These are phyloP conservation scores for Rhabdornis inornatus DNA, from an alignment of 2,113 vertebrate species.

Conservation along the genomic window DNA sequence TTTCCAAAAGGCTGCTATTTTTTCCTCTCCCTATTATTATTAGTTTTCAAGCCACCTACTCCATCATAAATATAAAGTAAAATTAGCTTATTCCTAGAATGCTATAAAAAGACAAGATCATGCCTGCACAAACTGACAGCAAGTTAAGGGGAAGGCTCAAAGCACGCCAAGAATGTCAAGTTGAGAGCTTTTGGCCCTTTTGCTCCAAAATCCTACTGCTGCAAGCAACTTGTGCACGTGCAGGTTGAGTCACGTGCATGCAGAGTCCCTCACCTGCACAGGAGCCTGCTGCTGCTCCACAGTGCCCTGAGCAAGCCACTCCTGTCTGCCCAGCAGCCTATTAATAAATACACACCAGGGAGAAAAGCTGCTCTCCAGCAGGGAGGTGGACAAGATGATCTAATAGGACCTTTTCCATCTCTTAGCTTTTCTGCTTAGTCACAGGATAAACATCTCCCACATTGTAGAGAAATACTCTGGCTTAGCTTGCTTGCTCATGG, in stretches of 20 bases:
- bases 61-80: not conserved
- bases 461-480: not conserved
- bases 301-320: not conserved
- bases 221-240: not conserved
- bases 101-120: not conserved
- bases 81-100: constrained; percentile 10
- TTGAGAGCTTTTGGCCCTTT: not conserved
- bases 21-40: not conserved
- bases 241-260: accelerated
- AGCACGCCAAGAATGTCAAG: not conserved
- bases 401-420: constrained; percentile 52
- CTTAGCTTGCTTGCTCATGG: not conserved
- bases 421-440: constrained; percentile 55
- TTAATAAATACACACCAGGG: not conserved
- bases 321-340: not conserved
- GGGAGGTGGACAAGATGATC: constrained; percentile 37
- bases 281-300: not conserved
- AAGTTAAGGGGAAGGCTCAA: not conserved
- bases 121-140: not conserved
- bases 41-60: constrained; percentile 7
- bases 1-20: not conserved
- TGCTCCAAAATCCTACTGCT: not conserved
- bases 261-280: not conserved
- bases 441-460: constrained; percentile 33
- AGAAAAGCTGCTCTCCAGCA: not conserved